Evolutionary conservation across 2,113 vertebrate species (phyloP), one percentile per base, ranked within the genome.

Genomic region (Vidua chalybeata): DNA sequence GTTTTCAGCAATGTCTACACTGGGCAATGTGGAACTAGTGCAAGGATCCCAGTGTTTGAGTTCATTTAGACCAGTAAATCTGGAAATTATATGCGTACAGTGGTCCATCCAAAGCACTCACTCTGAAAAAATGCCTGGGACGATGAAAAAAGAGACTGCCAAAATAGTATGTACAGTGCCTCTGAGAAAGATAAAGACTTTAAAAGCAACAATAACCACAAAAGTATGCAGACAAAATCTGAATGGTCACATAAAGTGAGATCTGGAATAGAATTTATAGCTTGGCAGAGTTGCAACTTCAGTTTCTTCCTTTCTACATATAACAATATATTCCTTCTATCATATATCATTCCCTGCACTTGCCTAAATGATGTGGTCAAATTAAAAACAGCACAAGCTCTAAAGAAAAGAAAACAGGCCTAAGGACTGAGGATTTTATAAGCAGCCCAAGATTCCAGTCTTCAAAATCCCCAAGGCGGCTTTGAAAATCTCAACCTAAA

Each of bases 401-500:
- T 43, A 61, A 83, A 79, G 77, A 61, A 78, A 79, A 94, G 24
- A 83, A 96, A 87, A 58, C 14, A 67, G 27, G 43, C 61, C 33
- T 59, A 80, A 86, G n/a, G 66, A 68, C 31, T 41, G 43, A 86
- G 39, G 41, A 71, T 93, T 94, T 90, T 80, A 62, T 15, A 68
- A 81, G 56, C 56, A 89, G 45, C 20, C 30, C 28, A 27, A 86
- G 61, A 93, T 84, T 81, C 56, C 18, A 63, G 64, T 3, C 45
- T 86, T 24, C 78, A 48, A 87, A 92, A 84, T 78, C 90, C 88
- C 56, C 23, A 30, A 54, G 30, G 82, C 52, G 2, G 13, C 76
- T 93, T 82, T 22, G 76, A 72, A 90, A 96, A 74, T 56, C 85
- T 93, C 92, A 92, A 0, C 61, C 76, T 93, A 93, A 94, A 92